Evolutionary conservation across 2,888 invertebrate genomes (phyloP), one percentile per base, ranked within the genome.

Genomic region (Leptopterna dolabrata): DNA sequence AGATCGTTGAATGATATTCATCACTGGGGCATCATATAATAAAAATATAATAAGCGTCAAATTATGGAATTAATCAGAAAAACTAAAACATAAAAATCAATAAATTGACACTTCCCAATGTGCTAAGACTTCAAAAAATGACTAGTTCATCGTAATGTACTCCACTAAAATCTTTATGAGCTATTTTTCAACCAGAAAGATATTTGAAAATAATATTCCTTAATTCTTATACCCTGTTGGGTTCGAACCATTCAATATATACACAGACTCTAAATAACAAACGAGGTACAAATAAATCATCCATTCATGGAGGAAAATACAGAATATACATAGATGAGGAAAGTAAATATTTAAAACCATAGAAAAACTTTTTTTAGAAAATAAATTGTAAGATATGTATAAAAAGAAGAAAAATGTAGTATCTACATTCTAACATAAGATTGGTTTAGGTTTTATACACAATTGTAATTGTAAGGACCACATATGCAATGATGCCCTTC

Each of bases 111-210:
- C 45, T 81, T 81, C 81, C 45, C 51, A 85, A 47, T 73, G 85
- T 76, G 71, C 85, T 73, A 85, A 73, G 85, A 85, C 71, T 83
- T 83, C 36, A 85, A 83, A 83, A 85, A 85, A 85, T 85, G 85
- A 85, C 85, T 85, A 85, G 85, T 85, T 83, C 73, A 76, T 71
- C 76, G 55, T 81, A 73, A 85, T 73, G 85, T 85, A 85, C 85
- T 73, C 63, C 16, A 83, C 71, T 63, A 76, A 85, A 85, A 43
- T 73, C 29, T 47, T 73, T 41, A 43, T 81, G 45, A 55, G 29
- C 24, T 30, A 14, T 81, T 55, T 81, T 51, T 47, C 29, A 30
- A 30, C 16, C 81, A 27, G 29, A 30, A 9, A 41, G 43, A 45
- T 45, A 45, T 2, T 41, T 78, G 78, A 45, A 29, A 45, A 45